Conservation (phyloP, 2,797 vertebrate genomes). For the Acrossocheilus fasciatus region DNA sequence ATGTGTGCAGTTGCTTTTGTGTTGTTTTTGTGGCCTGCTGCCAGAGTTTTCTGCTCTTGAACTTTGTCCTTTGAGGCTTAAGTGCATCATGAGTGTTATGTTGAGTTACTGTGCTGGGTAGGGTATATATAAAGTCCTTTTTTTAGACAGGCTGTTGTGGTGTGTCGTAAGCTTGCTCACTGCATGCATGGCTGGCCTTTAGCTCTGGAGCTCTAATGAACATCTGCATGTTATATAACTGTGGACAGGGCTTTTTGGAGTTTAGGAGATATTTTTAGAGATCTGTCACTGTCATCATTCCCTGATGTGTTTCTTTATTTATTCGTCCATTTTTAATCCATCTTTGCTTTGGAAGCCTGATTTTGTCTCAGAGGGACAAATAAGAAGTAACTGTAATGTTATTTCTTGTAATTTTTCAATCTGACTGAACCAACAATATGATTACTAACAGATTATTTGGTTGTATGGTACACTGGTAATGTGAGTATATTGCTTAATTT, state of each 20-base stretch:
- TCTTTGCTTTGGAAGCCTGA: neutral
- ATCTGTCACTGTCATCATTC: neutral
- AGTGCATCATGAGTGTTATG: conserved; percentile 17
- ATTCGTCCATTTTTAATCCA: neutral
- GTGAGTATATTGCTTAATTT: neutral
- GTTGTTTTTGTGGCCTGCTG: conserved; percentile 26
- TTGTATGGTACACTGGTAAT: neutral
- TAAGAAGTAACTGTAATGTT: neutral
- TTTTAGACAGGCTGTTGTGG: neutral
- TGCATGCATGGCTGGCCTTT: conserved; percentile 37
- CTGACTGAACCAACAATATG: neutral
- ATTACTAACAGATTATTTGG: neutral
- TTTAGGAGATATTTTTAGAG: neutral
- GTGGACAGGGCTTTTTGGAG: conserved; percentile 22
- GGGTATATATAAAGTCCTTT: conserved; percentile 15
- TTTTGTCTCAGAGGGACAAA: neutral
- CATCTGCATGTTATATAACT: conserved; percentile 37
- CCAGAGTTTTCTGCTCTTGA: conserved; percentile 17
- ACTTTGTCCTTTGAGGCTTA: conserved; percentile 35
- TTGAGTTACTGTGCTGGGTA: neutral
- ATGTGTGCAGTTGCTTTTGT: conserved; percentile 8
- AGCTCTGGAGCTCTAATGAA: conserved; percentile 27
- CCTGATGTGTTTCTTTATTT: neutral
- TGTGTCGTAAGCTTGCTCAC: conserved; percentile 3
- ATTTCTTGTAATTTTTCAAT: neutral